These are phyloP conservation scores for Boloria euphrosyne DNA, from an alignment of 2,888 invertebrate genomes.

Conservation along the genomic window DNA sequence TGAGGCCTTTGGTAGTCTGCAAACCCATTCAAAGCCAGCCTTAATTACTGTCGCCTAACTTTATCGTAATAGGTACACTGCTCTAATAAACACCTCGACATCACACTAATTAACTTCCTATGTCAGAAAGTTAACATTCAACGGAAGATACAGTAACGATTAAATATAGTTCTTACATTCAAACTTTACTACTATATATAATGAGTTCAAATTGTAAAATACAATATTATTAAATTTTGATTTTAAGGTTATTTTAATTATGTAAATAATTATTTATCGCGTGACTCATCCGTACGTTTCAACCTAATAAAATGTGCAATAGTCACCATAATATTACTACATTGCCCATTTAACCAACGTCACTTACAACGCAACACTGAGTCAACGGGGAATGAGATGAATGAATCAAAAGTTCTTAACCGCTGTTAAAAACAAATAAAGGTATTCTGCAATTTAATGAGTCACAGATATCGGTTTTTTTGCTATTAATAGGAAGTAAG, in stretches of 20 bases:
- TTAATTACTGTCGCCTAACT: conserved; percentile 48
- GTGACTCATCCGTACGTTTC: conserved; percentile 25
- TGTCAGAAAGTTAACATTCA: conserved; percentile 23
- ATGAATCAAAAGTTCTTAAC: conserved; percentile 33
- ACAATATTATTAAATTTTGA: too few relatives aligned
- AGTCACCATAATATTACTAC: neutral
- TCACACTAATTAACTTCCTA: conserved; percentile 53
- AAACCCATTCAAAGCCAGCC: conserved; percentile 39
- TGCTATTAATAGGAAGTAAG: conserved; percentile 39
- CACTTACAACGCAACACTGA: conserved; percentile 28
- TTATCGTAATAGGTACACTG: conserved; percentile 55
- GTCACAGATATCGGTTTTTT: conserved; percentile 1
- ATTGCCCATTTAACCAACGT: conserved; percentile 33
- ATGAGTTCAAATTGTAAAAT: conserved; percentile 4
- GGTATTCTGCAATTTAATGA: conserved; percentile 1
- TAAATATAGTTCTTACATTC: neutral
- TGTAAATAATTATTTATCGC: conserved; percentile 5
- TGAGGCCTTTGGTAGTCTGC: conserved; percentile 22
- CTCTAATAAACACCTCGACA: conserved; percentile 61
- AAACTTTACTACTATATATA: too few relatives aligned
- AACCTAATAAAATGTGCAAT: conserved; percentile 14
- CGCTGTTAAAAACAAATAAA: conserved; percentile 4
- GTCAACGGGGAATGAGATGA: conserved; percentile 28
- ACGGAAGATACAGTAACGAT: conserved; percentile 3
- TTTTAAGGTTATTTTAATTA: too few relatives aligned